phyloP scores from a whole-genome alignment of 2,113 vertebrate genomes.

The Ia io region DNA sequence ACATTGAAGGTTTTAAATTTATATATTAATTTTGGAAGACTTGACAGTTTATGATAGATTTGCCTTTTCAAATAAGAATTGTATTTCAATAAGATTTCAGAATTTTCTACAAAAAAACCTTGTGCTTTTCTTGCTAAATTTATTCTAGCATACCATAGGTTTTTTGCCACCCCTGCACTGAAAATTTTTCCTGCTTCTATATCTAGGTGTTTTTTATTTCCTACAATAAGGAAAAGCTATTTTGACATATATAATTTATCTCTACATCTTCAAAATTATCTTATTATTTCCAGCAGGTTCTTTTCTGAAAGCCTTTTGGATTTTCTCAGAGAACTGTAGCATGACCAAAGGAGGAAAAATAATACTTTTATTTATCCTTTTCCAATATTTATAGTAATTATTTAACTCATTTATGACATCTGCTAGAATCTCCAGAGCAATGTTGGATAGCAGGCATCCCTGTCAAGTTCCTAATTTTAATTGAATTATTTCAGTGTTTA shows the following conservation, averaged over 20 bases:
- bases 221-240: neutral
- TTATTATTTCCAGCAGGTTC: neutral
- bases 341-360: neutral
- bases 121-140: neutral
- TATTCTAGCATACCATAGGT: neutral
- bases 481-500: neutral
- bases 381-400: neutral
- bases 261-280: neutral
- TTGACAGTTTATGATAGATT: neutral
- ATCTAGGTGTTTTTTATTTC: neutral
- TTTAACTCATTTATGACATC: neutral
- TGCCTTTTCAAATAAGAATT: neutral
- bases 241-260: neutral
- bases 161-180: neutral
- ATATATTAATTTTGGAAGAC: neutral
- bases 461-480: neutral
- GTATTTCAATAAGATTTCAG: constrained; percentile 14
- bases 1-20: neutral
- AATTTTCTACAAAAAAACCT: neutral
- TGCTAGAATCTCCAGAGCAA: neutral
- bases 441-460: neutral
- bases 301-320: neutral
- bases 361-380: neutral
- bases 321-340: neutral
- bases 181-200: neutral